Conservation (phyloP, 2,888 invertebrate species). For the Eristalis tenax region DNA sequence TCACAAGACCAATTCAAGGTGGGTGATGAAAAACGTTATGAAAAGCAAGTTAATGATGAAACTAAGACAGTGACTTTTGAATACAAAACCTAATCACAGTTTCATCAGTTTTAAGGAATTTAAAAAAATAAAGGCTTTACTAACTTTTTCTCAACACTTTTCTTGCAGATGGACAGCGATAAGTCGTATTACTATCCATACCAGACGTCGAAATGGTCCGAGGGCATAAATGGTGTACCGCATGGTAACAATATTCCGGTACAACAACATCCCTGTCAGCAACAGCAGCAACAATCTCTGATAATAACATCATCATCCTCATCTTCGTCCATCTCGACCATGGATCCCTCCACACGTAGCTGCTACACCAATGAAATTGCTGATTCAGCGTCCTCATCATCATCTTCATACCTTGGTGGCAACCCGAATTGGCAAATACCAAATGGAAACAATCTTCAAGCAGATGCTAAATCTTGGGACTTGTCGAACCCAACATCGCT, state of each 20-base stretch:
- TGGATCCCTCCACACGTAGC: conserved; percentile 66
- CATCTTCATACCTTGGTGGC: conserved; percentile 65
- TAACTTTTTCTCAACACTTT: conserved; percentile 28
- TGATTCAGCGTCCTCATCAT: conserved; percentile 65
- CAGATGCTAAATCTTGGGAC: conserved; percentile 74
- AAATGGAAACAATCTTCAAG: conserved; percentile 72
- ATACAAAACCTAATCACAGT: conserved; percentile 10
- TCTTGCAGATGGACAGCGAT: conserved; percentile 66
- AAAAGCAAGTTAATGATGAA: conserved; percentile 34
- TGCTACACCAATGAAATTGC: conserved; percentile 54
- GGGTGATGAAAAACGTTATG: conserved; percentile 33
- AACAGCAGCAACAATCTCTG: conserved; percentile 58
- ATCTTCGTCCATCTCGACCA: conserved; percentile 61
- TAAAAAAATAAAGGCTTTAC: conserved; percentile 2
- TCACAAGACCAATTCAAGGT: conserved; percentile 67
- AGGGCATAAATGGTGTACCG: conserved; percentile 76
- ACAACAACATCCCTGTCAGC: conserved; percentile 52
- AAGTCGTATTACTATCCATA: conserved; percentile 68
- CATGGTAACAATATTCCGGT: conserved; percentile 12
- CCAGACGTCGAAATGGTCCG: conserved; percentile 77
- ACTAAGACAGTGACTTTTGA: conserved; percentile 7
- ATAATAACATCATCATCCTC: conserved; percentile 58
- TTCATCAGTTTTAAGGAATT: conserved; percentile 9
- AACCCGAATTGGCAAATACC: conserved; percentile 74
- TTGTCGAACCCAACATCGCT: conserved; percentile 74